These are phyloP conservation scores for Salpingus planirostris DNA, from an alignment of 2,888 invertebrate genomes.

Conservation along the genomic window DNA sequence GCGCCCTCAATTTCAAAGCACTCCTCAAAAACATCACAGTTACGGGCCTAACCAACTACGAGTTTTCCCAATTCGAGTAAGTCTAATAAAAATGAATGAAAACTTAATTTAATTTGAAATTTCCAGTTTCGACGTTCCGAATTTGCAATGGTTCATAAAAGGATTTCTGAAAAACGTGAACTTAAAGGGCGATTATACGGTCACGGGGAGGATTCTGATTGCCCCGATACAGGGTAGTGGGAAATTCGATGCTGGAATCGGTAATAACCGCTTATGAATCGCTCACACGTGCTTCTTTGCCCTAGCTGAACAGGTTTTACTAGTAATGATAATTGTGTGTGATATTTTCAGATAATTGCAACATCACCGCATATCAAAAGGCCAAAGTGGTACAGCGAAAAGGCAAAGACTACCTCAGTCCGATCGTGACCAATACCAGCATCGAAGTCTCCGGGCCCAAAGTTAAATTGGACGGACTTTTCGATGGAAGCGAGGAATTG, in stretches of 20 bases:
- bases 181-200: conserved; percentile 26
- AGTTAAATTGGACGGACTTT: conserved; percentile 26
- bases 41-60: conserved; percentile 43
- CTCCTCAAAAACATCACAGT: conserved; percentile 44
- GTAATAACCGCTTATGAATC: too few relatives aligned
- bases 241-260: conserved; percentile 23
- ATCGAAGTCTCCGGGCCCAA: conserved; percentile 24
- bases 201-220: conserved; percentile 30
- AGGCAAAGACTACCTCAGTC: conserved; percentile 20
- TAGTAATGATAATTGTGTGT: too few relatives aligned
- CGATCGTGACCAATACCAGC: conserved; percentile 22
- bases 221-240: conserved; percentile 28
- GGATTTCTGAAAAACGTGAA: conserved; percentile 18
- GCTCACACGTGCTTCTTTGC: too few relatives aligned
- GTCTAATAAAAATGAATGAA: conserved; percentile 15
- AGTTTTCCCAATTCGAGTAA: conserved; percentile 41
- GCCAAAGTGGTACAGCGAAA: conserved; percentile 17
- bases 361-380: conserved; percentile 23
- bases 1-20: conserved; percentile 38
- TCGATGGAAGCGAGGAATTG: conserved; percentile 24
- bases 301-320: too few relatives aligned
- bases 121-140: conserved; percentile 26
- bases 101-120: neutral
- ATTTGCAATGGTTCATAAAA: conserved; percentile 22
- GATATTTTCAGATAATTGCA: conserved; percentile 15